Evolutionary conservation across 2,797 vertebrate genomes (phyloP).

Genomic region (Pangasius krempfi): DNA sequence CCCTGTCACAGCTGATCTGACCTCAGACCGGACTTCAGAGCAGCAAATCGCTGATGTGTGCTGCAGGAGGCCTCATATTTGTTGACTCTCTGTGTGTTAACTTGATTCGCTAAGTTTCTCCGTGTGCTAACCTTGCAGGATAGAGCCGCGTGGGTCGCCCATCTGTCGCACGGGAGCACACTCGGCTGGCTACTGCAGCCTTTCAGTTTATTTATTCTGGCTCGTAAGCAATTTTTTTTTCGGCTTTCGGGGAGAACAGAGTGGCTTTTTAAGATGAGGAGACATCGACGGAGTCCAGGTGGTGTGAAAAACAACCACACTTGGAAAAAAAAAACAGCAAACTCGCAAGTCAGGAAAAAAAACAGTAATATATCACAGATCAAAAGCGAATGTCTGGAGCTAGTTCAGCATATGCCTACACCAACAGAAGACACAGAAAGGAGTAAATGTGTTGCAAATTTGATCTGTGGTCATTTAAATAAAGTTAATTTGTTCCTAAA

Average conservation of each 20-base stretch:
- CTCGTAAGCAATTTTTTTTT: neutral
- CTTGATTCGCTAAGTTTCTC: neutral
- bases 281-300: neutral
- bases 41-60: neutral
- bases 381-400: neutral
- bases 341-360: neutral
- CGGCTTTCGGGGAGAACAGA: neutral
- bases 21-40: neutral
- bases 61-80: neutral
- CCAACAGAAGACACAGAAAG: neutral
- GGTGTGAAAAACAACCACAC: neutral
- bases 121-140: conserved; percentile 10
- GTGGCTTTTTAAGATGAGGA: conserved; percentile 4
- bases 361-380: neutral
- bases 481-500: neutral
- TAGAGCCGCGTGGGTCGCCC: neutral
- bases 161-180: conserved; percentile 10
- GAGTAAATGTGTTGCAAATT: neutral
- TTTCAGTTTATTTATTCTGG: neutral
- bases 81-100: neutral
- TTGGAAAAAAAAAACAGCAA: neutral
- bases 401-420: neutral
- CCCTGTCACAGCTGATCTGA: neutral
- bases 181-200: neutral
- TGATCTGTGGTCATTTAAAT: neutral